Base-by-base conservation (phyloP, 1,140 invertebrate species). In the Coenobita brevimanus region DNA sequence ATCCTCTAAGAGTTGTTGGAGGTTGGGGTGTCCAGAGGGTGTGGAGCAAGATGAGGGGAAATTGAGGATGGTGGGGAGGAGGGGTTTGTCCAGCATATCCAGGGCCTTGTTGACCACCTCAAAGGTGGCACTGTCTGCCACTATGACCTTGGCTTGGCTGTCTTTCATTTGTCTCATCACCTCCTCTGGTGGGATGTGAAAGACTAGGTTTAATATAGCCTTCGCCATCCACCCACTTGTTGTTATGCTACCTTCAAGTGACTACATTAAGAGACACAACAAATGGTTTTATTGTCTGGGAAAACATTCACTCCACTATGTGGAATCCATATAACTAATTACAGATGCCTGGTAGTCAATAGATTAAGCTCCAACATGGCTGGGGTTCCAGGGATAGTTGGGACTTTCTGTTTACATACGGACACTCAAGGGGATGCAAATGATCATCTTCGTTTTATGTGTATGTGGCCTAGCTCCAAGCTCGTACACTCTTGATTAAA, bases 91-190 rank as follows among this genome's bases (percentile, higher is more conserved):
- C 13, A 81, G 36, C 8, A 76, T 17, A 6, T n/a, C 69, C 17
- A 89, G 76, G 38, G 89, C 78, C 17, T 78, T 64, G 3, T 82
- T 67, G 6, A 79, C 8, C 24, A 64, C 54, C 30, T 75, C 41
- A 10, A 75, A 78, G 8, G 78, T 24, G 38, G 17, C n/a, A 15
- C 36, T 46, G 46, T 86, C 84, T 50, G 62, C 60, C 1, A 90
- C 84, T 10, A 90, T 64, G 17, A 90, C 10, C 17, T 46, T 64
- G 8, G 89, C 71, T 10, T 69, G 60, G 50, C 89, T 90, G 60
- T 88, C 85, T n/a, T 24, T 17, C 30, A 90, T 69, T 41, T 90
- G 89, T 15, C 62, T 57, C 21, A 13, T 24, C 36, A 88, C 73
- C 60, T 90, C 89, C 71, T 79, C 89, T 90, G 84, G 21, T 69